These are phyloP conservation scores for Zaprionus bogoriensis DNA, from an alignment of 2,888 invertebrate genomes.

Conservation along the genomic window DNA sequence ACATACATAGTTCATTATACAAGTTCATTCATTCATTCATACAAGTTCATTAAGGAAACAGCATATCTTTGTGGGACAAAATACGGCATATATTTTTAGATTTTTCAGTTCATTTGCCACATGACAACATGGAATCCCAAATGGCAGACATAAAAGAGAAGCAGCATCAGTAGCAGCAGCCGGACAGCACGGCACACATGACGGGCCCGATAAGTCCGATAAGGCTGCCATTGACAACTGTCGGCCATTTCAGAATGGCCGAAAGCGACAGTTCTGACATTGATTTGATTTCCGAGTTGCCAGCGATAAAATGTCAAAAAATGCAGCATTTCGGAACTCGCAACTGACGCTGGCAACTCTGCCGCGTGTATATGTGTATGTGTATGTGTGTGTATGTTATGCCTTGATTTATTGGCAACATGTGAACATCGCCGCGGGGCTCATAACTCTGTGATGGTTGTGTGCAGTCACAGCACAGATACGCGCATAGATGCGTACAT, in stretches of 20 bases:
- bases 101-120: not conserved
- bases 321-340: constrained; percentile 5
- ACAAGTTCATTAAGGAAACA: not conserved
- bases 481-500: constrained; percentile 7
- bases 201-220: not conserved
- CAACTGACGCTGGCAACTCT: too few relatives aligned
- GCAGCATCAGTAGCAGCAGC: not conserved
- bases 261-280: constrained; percentile 47
- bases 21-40: not conserved
- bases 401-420: constrained; percentile 54
- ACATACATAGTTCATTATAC: too few relatives aligned
- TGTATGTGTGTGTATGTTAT: too few relatives aligned
- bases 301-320: constrained; percentile 54
- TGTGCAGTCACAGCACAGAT: not conserved
- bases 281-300: constrained; percentile 59
- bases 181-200: not conserved
- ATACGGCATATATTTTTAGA: not conserved
- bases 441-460: constrained; percentile 24
- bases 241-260: constrained; percentile 12
- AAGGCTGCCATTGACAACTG: constrained; percentile 15
- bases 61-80: not conserved
- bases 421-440: constrained; percentile 11
- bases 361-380: too few relatives aligned
- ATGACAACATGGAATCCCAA: not conserved
- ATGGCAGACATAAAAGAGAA: not conserved